Percentiles rank a stretch among this genome's conserved stretches.
Evolutionary conservation across 1,140 invertebrate genomes (phyloP).

Genomic region (Aphidius ervi): DNA sequence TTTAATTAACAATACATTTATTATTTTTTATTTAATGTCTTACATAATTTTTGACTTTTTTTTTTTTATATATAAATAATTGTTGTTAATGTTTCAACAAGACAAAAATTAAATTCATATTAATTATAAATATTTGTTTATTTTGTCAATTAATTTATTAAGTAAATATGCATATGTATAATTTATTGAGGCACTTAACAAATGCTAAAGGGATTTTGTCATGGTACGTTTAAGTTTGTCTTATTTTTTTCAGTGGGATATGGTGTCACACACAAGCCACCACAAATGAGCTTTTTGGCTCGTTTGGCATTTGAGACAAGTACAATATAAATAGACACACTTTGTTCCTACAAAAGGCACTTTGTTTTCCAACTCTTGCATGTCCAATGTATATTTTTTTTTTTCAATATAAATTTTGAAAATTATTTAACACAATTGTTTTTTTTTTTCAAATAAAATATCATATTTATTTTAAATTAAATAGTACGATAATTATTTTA

Average conservation of each 20-base stretch:
- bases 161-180: slow-evolving; percentile 25
- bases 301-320: slow-evolving; percentile 39
- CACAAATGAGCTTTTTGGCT: slow-evolving; percentile 27
- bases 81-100: too few relatives aligned
- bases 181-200: slow-evolving; percentile 48
- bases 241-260: slow-evolving; percentile 30
- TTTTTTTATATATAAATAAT: not conserved
- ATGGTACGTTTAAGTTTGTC: slow-evolving; percentile 39
- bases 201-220: slow-evolving; percentile 35
- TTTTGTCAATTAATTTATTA: slow-evolving; percentile 11
- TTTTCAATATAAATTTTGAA: slow-evolving; percentile 11
- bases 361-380: slow-evolving; percentile 32
- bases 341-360: slow-evolving; percentile 44
- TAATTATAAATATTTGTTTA: not conserved
- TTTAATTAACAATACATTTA: too few relatives aligned
- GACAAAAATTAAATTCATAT: too few relatives aligned
- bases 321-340: slow-evolving; percentile 44
- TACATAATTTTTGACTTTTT: slow-evolving; percentile 8
- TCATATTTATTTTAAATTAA: not conserved
- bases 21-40: not conserved
- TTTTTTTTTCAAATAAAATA: not conserved
- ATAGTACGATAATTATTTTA: not conserved
- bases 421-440: slow-evolving; percentile 4
- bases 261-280: slow-evolving; percentile 17
- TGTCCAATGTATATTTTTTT: not conserved